Conservation (phyloP, 2,797 vertebrate genomes). For the Orestias chungarensis region DNA sequence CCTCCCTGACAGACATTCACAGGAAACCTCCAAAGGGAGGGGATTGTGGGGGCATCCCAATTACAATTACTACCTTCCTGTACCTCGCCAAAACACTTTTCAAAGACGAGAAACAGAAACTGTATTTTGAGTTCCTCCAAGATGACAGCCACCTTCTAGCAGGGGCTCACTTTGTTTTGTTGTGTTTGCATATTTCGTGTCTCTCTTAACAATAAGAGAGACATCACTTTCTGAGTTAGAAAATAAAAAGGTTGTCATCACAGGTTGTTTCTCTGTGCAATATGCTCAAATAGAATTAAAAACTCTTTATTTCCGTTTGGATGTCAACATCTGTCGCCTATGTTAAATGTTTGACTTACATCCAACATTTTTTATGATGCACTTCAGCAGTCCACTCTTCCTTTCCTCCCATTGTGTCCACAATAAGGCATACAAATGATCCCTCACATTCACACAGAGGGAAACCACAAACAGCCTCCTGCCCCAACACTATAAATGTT, state of each 20-base stretch:
- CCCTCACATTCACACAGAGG: conserved; percentile 19
- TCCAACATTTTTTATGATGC: conserved; percentile 48
- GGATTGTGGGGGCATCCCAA: neutral
- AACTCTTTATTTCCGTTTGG: conserved; percentile 49
- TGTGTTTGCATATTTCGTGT: neutral
- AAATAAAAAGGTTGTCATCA: conserved; percentile 33
- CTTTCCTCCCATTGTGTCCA: conserved; percentile 23
- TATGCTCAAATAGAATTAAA: conserved; percentile 64
- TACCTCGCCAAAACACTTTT: too few species aligned
- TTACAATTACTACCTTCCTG: too few species aligned
- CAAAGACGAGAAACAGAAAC: too few species aligned
- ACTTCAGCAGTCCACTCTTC: conserved; percentile 30
- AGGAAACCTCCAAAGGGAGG: neutral
- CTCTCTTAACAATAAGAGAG: neutral
- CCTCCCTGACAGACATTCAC: neutral
- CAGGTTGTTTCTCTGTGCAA: conserved; percentile 34
- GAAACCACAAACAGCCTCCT: conserved; percentile 47
- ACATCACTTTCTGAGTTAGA: conserved; percentile 47
- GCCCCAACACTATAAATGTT: conserved; percentile 62
- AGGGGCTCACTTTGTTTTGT: too few species aligned
- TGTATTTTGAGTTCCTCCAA: too few species aligned
- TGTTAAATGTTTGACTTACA: conserved; percentile 67
- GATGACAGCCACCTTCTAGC: too few species aligned
- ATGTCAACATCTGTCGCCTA: conserved; percentile 51
- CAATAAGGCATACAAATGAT: conserved; percentile 34